These are phyloP conservation scores for Nemapogon koenigi DNA, from an alignment of 2,888 invertebrate species.

Conservation along the genomic window DNA sequence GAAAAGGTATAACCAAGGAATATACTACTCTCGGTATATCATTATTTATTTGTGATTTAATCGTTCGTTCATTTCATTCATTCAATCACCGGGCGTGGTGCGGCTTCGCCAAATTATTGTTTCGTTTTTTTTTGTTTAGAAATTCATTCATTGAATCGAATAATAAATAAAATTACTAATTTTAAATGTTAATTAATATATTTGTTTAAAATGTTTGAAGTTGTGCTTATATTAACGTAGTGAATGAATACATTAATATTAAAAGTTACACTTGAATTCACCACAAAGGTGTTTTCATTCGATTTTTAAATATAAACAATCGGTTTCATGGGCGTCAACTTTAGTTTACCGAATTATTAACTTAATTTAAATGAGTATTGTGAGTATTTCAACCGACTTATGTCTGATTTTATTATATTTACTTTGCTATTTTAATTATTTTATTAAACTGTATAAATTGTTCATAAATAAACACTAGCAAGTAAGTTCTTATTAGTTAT, in stretches of 20 bases:
- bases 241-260: background rate
- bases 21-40: no score
- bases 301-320: constrained; percentile 21
- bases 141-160: no score
- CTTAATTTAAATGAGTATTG: constrained; percentile 45
- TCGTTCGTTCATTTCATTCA: no score
- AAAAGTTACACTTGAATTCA: no score
- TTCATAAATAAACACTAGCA: no score
- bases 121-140: constrained; percentile 8
- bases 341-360: constrained; percentile 45
- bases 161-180: background rate
- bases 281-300: constrained; percentile 28
- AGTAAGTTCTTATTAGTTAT: background rate
- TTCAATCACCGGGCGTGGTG: constrained; percentile 24
- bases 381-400: no score
- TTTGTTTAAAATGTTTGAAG: background rate
- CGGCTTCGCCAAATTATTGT: constrained; percentile 27
- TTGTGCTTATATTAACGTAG: background rate
- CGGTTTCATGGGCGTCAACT: constrained; percentile 58
- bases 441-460: no score
- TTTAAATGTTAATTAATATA: background rate
- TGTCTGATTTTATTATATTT: no score
- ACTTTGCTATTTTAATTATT: no score
- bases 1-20: no score
- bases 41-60: no score